Percentiles rank a stretch among this genome's conserved stretches.
Conservation (phyloP, 2,113 vertebrate genomes). For the Lanius collurio region DNA sequence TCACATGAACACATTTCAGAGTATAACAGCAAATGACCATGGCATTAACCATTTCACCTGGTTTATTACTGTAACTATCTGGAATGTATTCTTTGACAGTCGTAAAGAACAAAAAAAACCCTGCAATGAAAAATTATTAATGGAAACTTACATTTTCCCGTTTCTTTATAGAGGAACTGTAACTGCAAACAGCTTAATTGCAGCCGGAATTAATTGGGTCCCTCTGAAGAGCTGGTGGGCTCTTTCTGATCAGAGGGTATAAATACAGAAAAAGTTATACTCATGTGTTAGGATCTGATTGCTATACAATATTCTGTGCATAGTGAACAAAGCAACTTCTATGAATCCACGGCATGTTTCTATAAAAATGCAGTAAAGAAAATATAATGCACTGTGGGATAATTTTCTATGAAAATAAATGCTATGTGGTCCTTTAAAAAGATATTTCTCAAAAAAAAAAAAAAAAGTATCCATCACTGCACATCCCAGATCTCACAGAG, state of each 20-base stretch:
- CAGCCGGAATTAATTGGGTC: not conserved
- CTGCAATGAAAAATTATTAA: not conserved
- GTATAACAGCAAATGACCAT: not conserved
- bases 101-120: not conserved
- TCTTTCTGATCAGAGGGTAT: constrained; percentile 33
- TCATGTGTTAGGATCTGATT: not conserved
- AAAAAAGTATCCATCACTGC: constrained; percentile 71
- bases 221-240: not conserved
- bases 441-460: not conserved
- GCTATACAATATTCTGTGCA: constrained; percentile 21
- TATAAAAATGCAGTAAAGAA: constrained; percentile 53
- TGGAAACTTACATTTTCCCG: not conserved
- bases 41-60: not conserved
- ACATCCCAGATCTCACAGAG: constrained; percentile 99
- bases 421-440: constrained; percentile 21
- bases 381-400: not conserved
- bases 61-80: constrained; percentile 26
- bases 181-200: not conserved
- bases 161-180: not conserved
- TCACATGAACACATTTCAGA: not conserved
- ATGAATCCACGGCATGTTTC: not conserved
- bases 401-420: not conserved
- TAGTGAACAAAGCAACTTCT: not conserved
- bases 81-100: constrained; percentile 29
- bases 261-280: not conserved